Percentiles rank a stretch among this genome's conserved stretches.
Conservation (phyloP, 2,888 invertebrate species). For the Rhorus exstirpatorius region DNA sequence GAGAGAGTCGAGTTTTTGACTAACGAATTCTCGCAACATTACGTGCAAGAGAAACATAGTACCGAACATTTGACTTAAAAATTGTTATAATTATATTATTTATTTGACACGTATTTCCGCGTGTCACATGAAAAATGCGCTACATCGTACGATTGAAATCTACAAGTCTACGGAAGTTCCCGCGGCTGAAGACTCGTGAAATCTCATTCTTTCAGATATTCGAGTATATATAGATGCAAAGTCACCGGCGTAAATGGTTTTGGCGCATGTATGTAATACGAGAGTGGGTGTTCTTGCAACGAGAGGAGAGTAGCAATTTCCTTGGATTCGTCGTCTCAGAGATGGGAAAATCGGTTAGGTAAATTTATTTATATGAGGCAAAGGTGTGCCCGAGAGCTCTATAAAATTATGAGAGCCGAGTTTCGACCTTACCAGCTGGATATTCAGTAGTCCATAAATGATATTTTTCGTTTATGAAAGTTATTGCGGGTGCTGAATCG, state of each 20-base stretch:
- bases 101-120: neutral
- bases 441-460: slow-evolving; percentile 53
- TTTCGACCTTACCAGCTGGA: slow-evolving; percentile 14
- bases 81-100: neutral
- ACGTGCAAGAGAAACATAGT: neutral
- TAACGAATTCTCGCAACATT: too few relatives aligned
- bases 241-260: slow-evolving; percentile 3
- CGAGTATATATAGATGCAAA: neutral
- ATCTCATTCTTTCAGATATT: slow-evolving; percentile 62
- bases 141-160: neutral
- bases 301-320: slow-evolving; percentile 65
- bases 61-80: neutral
- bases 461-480: slow-evolving; percentile 2
- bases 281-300: slow-evolving; percentile 7
- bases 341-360: slow-evolving; percentile 52
- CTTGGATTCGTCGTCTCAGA: slow-evolving; percentile 42
- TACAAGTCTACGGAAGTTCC: slow-evolving; percentile 11
- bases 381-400: slow-evolving; percentile 27
- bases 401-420: slow-evolving; percentile 51
- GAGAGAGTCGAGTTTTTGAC: too few relatives aligned
- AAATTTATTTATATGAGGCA: slow-evolving; percentile 69
- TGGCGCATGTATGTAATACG: neutral
- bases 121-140: neutral
- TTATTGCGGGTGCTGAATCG: slow-evolving; percentile 12
- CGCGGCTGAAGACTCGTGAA: slow-evolving; percentile 33